Conservation (phyloP, 2,888 invertebrate genomes). For the Tipula confusa region DNA sequence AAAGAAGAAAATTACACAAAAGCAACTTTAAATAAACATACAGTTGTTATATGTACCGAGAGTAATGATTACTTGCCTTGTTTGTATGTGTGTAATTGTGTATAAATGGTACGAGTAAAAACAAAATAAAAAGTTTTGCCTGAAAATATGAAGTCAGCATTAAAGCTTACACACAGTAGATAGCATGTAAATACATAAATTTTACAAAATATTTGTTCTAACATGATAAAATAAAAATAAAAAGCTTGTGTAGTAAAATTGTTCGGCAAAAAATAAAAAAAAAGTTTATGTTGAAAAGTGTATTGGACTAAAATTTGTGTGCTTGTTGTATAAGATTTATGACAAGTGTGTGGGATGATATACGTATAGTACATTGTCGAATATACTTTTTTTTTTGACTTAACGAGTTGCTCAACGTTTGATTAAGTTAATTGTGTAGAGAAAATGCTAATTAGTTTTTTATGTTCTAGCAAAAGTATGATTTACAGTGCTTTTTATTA, state of each 20-base stretch:
- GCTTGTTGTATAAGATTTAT: background rate
- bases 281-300: background rate
- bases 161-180: background rate
- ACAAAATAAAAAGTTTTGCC: background rate
- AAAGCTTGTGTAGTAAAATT: background rate
- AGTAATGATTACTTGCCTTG: slow-evolving; percentile 4
- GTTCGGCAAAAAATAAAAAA: too few relatives aligned
- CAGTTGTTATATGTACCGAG: background rate
- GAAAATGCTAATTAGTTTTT: background rate
- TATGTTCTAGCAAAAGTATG: too few relatives aligned
- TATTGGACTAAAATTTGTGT: background rate
- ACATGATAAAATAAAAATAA: background rate
- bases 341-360: background rate
- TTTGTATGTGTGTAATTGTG: too few relatives aligned
- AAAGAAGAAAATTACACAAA: background rate
- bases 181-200: background rate
- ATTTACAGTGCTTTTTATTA: background rate
- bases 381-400: background rate
- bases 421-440: background rate
- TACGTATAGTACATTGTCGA: background rate
- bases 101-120: background rate
- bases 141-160: background rate
- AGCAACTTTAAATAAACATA: background rate
- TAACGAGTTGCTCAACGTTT: background rate
- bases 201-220: background rate